Conservation (phyloP, 2,113 vertebrate genomes). For the Grammomys surdaster region DNA sequence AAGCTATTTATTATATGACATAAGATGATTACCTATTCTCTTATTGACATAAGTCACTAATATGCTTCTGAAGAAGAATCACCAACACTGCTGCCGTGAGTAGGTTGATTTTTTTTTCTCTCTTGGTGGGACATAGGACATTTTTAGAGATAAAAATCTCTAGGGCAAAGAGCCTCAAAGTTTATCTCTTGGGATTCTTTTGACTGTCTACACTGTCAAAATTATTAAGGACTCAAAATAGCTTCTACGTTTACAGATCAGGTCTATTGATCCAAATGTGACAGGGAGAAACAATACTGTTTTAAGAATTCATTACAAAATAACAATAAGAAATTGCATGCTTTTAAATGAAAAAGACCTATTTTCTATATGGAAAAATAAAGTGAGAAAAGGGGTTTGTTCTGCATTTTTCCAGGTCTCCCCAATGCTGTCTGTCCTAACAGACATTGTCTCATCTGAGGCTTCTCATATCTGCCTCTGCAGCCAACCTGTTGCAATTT, state of each 20-base stretch:
- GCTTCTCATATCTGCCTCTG: conserved; percentile 13
- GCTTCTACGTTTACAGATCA: conserved; percentile 38
- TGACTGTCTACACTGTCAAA: background rate
- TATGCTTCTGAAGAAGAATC: background rate
- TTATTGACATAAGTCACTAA: background rate
- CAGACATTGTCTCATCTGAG: background rate
- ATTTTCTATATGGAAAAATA: background rate
- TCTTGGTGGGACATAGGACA: background rate
- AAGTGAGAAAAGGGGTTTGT: background rate
- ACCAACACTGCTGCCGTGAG: background rate
- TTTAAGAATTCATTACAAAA: conserved; percentile 18
- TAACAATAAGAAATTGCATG: background rate
- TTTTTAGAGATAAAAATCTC: conserved; percentile 20
- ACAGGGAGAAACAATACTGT: conserved; percentile 34
- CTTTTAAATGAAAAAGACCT: conserved; percentile 32
- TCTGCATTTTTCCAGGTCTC: conserved; percentile 52
- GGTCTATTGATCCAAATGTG: conserved; percentile 22
- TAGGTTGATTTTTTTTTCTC: background rate
- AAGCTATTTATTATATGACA: background rate
- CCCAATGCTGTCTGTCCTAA: conserved; percentile 18
- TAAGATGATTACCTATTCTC: background rate
- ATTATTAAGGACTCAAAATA: conserved; percentile 44
- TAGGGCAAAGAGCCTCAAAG: background rate
- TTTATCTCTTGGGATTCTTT: conserved; percentile 55
- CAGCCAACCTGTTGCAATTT: conserved; percentile 46